A percentile compares a stretch with the other conserved stretches of the same genome.
Conservation (phyloP, 2,113 vertebrate species). For the Forbesichthys agassizii region DNA sequence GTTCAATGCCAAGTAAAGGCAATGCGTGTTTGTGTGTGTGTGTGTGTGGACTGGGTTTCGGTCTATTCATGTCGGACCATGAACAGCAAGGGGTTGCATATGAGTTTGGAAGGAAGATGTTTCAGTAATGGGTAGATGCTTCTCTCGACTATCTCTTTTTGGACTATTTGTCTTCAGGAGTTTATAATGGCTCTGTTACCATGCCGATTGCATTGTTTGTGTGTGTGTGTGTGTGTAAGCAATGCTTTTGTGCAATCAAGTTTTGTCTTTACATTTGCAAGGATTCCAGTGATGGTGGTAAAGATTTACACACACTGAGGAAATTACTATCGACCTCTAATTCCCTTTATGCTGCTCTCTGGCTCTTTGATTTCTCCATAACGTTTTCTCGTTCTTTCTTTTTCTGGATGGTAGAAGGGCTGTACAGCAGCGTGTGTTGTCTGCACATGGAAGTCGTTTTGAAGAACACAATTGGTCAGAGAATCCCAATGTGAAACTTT, state of each 20-base stretch:
- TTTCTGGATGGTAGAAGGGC: not conserved
- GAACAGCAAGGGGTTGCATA: no score
- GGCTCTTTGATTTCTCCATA: constrained; percentile 5
- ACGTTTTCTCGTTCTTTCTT: not conserved
- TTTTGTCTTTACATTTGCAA: not conserved
- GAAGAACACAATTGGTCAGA: no score
- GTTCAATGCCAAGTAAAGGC: constrained; percentile 56
- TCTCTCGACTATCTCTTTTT: no score
- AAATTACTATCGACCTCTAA: constrained; percentile 53
- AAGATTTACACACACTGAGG: constrained; percentile 6
- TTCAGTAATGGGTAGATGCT: no score
- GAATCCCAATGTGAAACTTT: no score
- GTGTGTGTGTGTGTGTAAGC: not conserved
- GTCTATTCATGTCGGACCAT: no score
- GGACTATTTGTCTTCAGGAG: no score
- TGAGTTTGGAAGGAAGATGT: no score
- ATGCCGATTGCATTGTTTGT: not conserved
- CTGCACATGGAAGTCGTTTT: no score
- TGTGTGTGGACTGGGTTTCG: not conserved
- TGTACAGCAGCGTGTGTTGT: no score
- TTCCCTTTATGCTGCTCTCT: constrained; percentile 3
- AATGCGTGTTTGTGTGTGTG: constrained; percentile 20
- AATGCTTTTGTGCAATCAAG: not conserved
- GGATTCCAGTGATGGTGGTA: not conserved
- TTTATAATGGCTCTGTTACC: no score